These are phyloP conservation scores for Spea bombifrons DNA, from an alignment of 2,113 vertebrate species.

Conservation along the genomic window DNA sequence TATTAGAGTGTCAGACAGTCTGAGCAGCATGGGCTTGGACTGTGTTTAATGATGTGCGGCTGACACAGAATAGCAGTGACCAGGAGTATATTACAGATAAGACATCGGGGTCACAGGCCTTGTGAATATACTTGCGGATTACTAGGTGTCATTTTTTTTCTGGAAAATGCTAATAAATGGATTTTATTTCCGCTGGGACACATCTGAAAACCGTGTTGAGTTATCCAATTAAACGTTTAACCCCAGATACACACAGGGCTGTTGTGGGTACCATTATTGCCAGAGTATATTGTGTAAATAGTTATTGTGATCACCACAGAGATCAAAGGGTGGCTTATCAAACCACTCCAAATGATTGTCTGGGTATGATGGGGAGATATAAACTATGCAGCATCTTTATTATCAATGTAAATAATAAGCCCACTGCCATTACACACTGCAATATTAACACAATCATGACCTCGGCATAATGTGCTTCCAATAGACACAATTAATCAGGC, in stretches of 20 bases:
- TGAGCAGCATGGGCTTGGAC: conserved; percentile 60
- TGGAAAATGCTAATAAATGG: conserved; percentile 42
- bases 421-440: too few species aligned
- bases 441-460: too few species aligned
- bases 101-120: conserved; percentile 59
- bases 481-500: too few species aligned
- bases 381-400: too few species aligned
- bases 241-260: neutral
- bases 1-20: conserved; percentile 78
- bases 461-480: too few species aligned
- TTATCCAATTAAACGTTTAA: conserved; percentile 7
- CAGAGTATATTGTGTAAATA: neutral
- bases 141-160: conserved; percentile 48
- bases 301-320: too few species aligned
- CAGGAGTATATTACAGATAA: conserved; percentile 63
- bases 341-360: too few species aligned
- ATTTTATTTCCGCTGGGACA: conserved; percentile 18
- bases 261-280: neutral
- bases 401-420: too few species aligned
- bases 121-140: conserved; percentile 50
- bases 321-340: too few species aligned
- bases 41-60: conserved; percentile 78
- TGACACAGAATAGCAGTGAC: conserved; percentile 67
- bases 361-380: too few species aligned
- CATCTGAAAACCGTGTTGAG: neutral